Percentiles rank a stretch among this genome's conserved stretches.
Conservation (phyloP, 1,140 invertebrate genomes). For the Chlorops oryzae region DNA sequence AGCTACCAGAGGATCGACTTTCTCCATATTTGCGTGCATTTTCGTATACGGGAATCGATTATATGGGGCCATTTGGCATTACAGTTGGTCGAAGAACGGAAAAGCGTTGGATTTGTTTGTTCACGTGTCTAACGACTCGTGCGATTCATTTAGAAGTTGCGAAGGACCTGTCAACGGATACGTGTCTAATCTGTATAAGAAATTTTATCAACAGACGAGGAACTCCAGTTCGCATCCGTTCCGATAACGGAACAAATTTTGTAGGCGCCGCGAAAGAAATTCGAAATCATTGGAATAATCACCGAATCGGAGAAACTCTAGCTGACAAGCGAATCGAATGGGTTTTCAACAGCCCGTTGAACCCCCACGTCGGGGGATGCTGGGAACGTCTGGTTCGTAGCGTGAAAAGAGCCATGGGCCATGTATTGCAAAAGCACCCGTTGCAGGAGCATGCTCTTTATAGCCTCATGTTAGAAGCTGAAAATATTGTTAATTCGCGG, state of each 20-base stretch:
- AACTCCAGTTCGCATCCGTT: not conserved
- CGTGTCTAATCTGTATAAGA: conserved; percentile 15
- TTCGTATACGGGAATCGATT: conserved; percentile 11
- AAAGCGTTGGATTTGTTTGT: conserved; percentile 9
- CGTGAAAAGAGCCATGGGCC: conserved; percentile 22
- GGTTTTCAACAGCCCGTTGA: conserved; percentile 11
- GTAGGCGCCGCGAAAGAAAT: conserved; percentile 4
- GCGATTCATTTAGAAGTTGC: conserved; percentile 15
- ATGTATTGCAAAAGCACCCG: conserved; percentile 14
- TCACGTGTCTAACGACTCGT: conserved; percentile 12
- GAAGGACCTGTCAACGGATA: conserved; percentile 10
- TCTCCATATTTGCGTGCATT: conserved; percentile 12
- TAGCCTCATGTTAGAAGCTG: conserved; percentile 23
- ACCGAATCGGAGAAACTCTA: conserved; percentile 1
- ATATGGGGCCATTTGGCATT: conserved; percentile 5
- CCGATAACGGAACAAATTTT: conserved; percentile 15
- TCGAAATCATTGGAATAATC: not conserved
- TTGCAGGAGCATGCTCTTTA: conserved; percentile 22
- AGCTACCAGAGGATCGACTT: conserved; percentile 11
- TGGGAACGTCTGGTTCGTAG: conserved; percentile 27
- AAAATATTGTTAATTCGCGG: conserved; percentile 25
- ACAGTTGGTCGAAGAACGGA: conserved; percentile 9
- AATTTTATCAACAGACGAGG: conserved; percentile 13
- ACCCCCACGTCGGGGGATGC: conserved; percentile 17
- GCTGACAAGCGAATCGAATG: conserved; percentile 11